Evolutionary conservation across 1,140 invertebrate species (phyloP), one percentile per base, ranked within the genome.

Genomic region (Magallana ariakensis): DNA sequence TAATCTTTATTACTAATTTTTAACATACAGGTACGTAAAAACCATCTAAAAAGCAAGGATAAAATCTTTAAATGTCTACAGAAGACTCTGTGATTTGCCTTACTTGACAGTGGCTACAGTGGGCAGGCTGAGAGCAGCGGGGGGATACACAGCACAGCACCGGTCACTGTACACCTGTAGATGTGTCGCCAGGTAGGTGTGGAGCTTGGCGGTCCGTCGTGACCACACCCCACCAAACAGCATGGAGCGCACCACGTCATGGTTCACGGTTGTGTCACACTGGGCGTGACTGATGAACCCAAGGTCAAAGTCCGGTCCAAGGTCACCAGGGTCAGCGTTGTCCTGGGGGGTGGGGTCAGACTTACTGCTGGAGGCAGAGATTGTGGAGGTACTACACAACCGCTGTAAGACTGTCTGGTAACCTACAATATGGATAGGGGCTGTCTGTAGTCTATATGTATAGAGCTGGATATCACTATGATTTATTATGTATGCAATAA

Each of bases 331-430:
- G 58, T 84, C 57, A 26, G 86, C 87, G 10, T 84, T 89, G 6
- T 84, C 60, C 26, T 88, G 66, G 9, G 70, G 57, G n/a, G 80
- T 46, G n/a, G 82, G 66, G 10, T 88, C 85, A 33, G 83, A 19
- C 19, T 84, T 87, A 10, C 54, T 60, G 86, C 89, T 91, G 85
- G 89, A 91, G 9, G 90, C 87, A 16, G 89, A 85, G 26, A 91
- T 88, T 6, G 93, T 94, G 3, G 91, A 83, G 22, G 92, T 94
- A 83, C 89, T 92, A 62, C 92, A 91, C 87, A 94, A 66, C 53
- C 94, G 89, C 85, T 94, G 93, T 10, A 94, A 88, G n/a, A 94
- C 91, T 16, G 91, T 91, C 89, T 94, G 94, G 83, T 94, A 94
- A 80, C 94, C 94, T 94, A 89, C 0, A 55, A 83, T 55, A 85